These are phyloP conservation scores for Haliclystus octoradiatus DNA, from an alignment of 30 jellyfish, hydroid and myxozoan species.

Conservation along the genomic window DNA sequence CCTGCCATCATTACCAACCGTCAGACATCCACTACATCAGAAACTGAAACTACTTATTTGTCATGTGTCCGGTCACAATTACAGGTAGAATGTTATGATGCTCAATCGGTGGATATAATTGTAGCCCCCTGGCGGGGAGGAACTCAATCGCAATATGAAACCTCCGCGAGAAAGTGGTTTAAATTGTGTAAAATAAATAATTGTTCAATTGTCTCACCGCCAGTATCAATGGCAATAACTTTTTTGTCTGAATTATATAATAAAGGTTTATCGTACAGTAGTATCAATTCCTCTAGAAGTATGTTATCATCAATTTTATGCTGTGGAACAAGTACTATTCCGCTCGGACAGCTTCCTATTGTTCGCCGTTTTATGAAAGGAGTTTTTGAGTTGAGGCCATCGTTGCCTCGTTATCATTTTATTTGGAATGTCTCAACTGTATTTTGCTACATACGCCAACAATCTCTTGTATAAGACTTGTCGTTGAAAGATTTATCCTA, in stretches of 20 bases:
- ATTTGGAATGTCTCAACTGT: too few relatives aligned
- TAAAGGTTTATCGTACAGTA: conserved; percentile 3
- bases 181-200: conserved; percentile 4
- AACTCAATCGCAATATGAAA: conserved; percentile 3
- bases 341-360: too few relatives aligned
- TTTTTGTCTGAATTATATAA: conserved; percentile 1
- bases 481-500: too few relatives aligned
- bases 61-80: conserved; percentile 14
- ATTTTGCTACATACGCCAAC: too few relatives aligned
- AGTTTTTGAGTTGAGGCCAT: too few relatives aligned
- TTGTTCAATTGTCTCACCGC: neutral
- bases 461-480: too few relatives aligned
- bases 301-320: too few relatives aligned
- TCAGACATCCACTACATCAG: conserved; percentile 6
- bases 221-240: neutral
- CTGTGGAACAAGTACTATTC: too few relatives aligned
- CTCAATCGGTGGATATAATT: neutral
- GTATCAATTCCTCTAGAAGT: conserved; percentile 2
- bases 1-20: neutral
- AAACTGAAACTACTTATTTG: conserved; percentile 6
- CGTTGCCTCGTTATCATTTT: too few relatives aligned
- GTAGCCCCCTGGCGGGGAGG: conserved; percentile 16
- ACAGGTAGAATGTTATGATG: neutral
- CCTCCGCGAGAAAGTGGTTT: conserved; percentile 11
- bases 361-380: too few relatives aligned